Percentiles rank a stretch among this genome's conserved stretches.
phyloP scores from a whole-genome alignment of 2,888 invertebrate genomes.

The Euplexia lucipara region DNA sequence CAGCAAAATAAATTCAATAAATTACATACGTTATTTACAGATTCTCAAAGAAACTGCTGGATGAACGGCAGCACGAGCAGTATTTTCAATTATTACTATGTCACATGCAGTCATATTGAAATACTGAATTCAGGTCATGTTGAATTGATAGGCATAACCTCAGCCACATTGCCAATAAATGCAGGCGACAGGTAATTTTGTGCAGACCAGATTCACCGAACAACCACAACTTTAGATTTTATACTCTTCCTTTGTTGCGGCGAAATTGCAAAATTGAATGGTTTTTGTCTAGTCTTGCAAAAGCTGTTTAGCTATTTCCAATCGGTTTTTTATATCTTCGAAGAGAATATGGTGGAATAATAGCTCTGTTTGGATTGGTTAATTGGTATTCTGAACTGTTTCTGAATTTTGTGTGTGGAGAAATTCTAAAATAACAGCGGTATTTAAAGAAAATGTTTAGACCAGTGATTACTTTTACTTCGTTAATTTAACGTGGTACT shows the following conservation, averaged over 20 bases:
- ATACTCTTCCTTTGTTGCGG: constrained; percentile 19
- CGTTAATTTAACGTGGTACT: constrained; percentile 21
- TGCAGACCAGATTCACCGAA: constrained; percentile 30
- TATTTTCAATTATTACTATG: constrained; percentile 54
- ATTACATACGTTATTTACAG: constrained; percentile 8
- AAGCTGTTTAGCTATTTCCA: constrained; percentile 16
- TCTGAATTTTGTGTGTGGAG: constrained; percentile 2
- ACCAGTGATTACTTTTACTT: constrained; percentile 12
- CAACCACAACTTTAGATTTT: constrained; percentile 21
- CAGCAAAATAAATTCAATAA: constrained; percentile 12
- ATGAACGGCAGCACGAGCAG: constrained; percentile 13
- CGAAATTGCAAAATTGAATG: constrained; percentile 41
- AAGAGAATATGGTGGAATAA: constrained; percentile 16
- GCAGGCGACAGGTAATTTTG: constrained; percentile 65
- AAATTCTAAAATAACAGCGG: constrained; percentile 9
- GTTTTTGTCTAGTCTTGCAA: constrained; percentile 12
- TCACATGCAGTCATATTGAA: constrained; percentile 46
- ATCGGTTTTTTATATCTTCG: constrained; percentile 7
- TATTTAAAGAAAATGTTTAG: constrained; percentile 31
- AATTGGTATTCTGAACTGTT: constrained; percentile 36
- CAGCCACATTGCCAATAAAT: constrained; percentile 56
- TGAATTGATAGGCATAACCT: constrained; percentile 37
- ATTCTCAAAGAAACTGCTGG: constrained; percentile 1
- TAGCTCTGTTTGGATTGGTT: constrained; percentile 36
- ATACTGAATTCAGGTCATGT: constrained; percentile 52